These are phyloP conservation scores for Entomobrya multifasciata DNA, from an alignment of 2,888 invertebrate genomes.

Conservation along the genomic window DNA sequence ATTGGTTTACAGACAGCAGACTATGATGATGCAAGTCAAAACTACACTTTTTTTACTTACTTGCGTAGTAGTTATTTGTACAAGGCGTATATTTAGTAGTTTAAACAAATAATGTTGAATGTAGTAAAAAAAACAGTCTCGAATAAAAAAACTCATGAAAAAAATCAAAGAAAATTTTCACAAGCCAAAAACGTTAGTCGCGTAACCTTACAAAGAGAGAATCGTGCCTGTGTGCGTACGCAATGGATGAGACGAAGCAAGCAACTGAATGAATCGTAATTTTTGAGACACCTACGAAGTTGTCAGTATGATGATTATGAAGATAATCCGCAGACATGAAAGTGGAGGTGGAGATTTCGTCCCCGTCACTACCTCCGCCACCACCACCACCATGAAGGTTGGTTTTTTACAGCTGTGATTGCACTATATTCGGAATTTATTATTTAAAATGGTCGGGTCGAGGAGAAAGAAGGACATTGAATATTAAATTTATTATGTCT, in stretches of 20 bases:
- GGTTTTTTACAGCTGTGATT: not conserved
- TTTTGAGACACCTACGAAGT: conserved; percentile 61
- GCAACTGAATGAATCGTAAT: conserved; percentile 63
- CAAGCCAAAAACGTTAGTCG: not conserved
- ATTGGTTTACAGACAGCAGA: conserved; percentile 19
- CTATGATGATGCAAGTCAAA: too few relatives aligned
- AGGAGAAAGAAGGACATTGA: conserved; percentile 35
- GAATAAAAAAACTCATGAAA: too few relatives aligned
- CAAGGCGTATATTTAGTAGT: conserved; percentile 29
- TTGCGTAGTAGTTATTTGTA: conserved; percentile 19
- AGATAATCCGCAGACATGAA: conserved; percentile 40
- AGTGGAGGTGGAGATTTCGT: conserved; percentile 45
- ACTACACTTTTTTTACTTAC: not conserved
- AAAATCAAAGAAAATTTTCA: not conserved
- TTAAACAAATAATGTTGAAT: conserved; percentile 32
- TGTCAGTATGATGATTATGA: conserved; percentile 52
- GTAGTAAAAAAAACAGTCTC: not conserved
- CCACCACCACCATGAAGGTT: conserved; percentile 28
- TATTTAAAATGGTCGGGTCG: too few relatives aligned
- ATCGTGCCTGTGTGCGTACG: too few relatives aligned
- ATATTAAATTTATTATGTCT: conserved; percentile 12
- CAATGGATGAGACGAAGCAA: not conserved
- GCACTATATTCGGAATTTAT: not conserved
- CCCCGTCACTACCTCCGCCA: too few relatives aligned
- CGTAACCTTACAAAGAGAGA: not conserved